These are phyloP conservation scores for Gallinago jamesoni DNA, from an alignment of 2,113 vertebrate species.

Conservation along the genomic window DNA sequence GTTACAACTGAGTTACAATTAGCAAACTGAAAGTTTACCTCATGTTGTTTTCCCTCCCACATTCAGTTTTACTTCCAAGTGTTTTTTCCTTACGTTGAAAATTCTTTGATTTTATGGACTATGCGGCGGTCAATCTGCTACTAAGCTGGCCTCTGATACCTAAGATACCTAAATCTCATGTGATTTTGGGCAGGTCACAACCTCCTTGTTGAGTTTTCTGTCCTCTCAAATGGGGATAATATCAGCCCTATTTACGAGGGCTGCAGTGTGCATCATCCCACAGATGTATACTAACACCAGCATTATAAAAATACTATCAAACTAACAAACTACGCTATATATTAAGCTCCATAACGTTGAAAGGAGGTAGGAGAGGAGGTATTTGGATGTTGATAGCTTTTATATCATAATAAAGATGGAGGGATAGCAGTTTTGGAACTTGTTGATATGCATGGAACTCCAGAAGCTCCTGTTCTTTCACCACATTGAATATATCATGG, in stretches of 20 bases:
- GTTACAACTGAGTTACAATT: not conserved
- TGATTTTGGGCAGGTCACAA: not conserved
- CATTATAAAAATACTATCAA: not conserved
- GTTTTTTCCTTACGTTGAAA: not conserved
- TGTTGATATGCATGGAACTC: conserved; percentile 62
- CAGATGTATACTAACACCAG: not conserved
- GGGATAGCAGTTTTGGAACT: conserved; percentile 17
- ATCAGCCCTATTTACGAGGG: not conserved
- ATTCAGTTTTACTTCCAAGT: not conserved
- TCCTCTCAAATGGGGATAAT: not conserved
- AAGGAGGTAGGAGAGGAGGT: not conserved
- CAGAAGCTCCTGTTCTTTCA: conserved; percentile 39
- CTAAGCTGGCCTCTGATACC: not conserved
- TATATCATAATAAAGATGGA: conserved; percentile 35
- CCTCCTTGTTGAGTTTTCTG: not conserved
- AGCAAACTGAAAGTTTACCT: not conserved
- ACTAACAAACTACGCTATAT: not conserved
- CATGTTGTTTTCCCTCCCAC: not conserved
- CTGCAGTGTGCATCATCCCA: not conserved
- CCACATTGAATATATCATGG: conserved; percentile 60
- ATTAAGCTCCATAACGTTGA: not conserved
- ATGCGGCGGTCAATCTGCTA: not conserved
- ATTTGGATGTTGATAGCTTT: conserved; percentile 19
- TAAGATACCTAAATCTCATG: accelerated
- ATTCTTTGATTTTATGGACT: not conserved